Base-by-base conservation (phyloP, 2,797 vertebrate species). In the Morelia viridis region DNA sequence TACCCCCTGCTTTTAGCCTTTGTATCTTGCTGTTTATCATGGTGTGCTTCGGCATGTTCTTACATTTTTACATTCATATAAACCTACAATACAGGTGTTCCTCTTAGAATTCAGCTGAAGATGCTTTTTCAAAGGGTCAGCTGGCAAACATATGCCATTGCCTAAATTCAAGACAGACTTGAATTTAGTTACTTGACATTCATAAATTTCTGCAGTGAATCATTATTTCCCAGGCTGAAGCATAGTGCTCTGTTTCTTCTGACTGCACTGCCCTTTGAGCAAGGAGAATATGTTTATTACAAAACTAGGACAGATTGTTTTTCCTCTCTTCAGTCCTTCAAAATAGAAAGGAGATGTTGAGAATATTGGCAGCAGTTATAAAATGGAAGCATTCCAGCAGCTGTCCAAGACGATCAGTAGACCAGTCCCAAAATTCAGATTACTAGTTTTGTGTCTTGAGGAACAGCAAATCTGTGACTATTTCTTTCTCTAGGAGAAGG, bases 121-220 rank as follows among this genome's bases (percentile, higher is more conserved):
- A 64, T 53, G 4, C 5, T 91, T 91, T 89, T 41, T 89, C 76
- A 91, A 71, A 90, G 85, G 41, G 53, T 88, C 92, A 93, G 88
- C 58, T 93, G 92, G 84, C 64, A 84, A 91, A 88, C 56, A 65
- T 65, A 76, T 22, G 31, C 53, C 83, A 46, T 31, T 91, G 41
- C n/a, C 76, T 85, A 91, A 56, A 68, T 62, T 88, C 61, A 88
- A 88, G 76, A 26, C 86, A 85, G 71, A 91, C n/a, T 89, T 60
- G 62, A 85, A 92, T 80, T 91, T 68, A 46, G 76, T 71, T 71
- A 89, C 62, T 93, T 91, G 86, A 85, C 86, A 93, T 89, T n/a
- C 61, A 89, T 31, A 53, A 68, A 50, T 61, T 90, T 92, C 87
- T 62, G 62, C 24, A 57, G 13, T 57, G 65, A 90, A 90, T 71